Percentiles rank a stretch among this genome's conserved stretches.
Evolutionary conservation across 2,113 vertebrate species (phyloP).

Genomic region (Gallinago undulata): DNA sequence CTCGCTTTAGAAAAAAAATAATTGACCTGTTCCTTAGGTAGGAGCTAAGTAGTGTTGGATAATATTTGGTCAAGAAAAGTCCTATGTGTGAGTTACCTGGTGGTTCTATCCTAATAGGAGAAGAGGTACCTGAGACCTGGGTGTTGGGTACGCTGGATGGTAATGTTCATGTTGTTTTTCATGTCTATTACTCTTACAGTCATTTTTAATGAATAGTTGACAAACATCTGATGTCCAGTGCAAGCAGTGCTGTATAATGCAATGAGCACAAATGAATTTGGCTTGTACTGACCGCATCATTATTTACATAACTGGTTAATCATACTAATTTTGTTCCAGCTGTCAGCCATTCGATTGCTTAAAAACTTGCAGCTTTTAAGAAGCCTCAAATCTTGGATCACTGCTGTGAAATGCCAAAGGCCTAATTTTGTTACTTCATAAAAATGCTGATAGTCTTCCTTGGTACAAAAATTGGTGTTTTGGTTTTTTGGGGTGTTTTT

Average conservation of each 20-base stretch:
- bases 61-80: neutral
- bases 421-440: constrained; percentile 4
- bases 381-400: neutral
- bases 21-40: neutral
- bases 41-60: neutral
- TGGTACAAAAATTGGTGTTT: neutral
- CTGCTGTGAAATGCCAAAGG: constrained; percentile 12
- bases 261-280: neutral
- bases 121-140: neutral
- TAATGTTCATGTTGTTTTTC: neutral
- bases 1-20: neutral
- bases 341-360: constrained; percentile 55
- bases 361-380: constrained; percentile 41
- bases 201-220: neutral
- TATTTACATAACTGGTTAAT: constrained; percentile 64
- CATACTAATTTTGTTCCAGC: constrained; percentile 47
- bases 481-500: neutral
- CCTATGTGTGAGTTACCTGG: neutral
- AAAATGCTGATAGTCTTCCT: constrained; percentile 7
- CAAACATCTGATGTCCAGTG: neutral
- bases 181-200: neutral
- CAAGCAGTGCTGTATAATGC: neutral
- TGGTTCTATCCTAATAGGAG: neutral
- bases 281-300: neutral
- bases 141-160: neutral